Conservation (phyloP, 2,797 vertebrate species). For the Gallinago stenura region DNA sequence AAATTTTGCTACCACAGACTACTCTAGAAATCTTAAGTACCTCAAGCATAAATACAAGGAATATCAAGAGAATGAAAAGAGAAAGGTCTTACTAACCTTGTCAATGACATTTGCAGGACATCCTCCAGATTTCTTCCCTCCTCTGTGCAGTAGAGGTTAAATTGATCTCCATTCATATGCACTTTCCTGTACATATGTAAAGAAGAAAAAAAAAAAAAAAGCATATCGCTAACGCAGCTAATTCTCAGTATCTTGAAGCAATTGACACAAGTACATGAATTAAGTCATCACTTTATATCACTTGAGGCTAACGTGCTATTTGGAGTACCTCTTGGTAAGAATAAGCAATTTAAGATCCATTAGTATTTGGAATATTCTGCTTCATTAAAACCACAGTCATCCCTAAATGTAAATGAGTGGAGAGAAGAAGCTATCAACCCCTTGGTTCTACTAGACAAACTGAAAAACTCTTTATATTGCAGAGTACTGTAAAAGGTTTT, state of each 20-base stretch:
- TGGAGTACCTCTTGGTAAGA: conserved; percentile 73
- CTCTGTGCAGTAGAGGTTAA: background rate
- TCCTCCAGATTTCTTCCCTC: background rate
- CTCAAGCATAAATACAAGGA: background rate
- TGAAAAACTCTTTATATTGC: conserved; percentile 9
- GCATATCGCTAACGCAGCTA: conserved; percentile 48
- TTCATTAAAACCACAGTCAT: conserved; percentile 63
- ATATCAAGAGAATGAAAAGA: background rate
- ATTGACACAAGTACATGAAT: conserved; percentile 69
- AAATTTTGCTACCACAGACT: background rate
- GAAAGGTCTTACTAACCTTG: background rate
- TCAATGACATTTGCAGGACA: background rate
- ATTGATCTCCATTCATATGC: background rate
- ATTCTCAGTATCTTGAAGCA: conserved; percentile 68
- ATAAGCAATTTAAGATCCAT: conserved; percentile 74
- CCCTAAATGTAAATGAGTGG: conserved; percentile 45
- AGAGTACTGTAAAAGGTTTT: background rate
- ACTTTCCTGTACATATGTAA: background rate
- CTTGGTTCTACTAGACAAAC: conserved; percentile 20
- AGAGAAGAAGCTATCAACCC: conserved; percentile 26
- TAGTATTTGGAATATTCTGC: conserved; percentile 67
- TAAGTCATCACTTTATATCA: conserved; percentile 68
- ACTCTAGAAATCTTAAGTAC: background rate
- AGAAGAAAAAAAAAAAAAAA: background rate
- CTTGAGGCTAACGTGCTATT: conserved; percentile 65